A percentile compares a stretch with the other conserved stretches of the same genome.
phyloP scores from a whole-genome alignment of 2,113 vertebrate genomes.

The Ia io region DNA sequence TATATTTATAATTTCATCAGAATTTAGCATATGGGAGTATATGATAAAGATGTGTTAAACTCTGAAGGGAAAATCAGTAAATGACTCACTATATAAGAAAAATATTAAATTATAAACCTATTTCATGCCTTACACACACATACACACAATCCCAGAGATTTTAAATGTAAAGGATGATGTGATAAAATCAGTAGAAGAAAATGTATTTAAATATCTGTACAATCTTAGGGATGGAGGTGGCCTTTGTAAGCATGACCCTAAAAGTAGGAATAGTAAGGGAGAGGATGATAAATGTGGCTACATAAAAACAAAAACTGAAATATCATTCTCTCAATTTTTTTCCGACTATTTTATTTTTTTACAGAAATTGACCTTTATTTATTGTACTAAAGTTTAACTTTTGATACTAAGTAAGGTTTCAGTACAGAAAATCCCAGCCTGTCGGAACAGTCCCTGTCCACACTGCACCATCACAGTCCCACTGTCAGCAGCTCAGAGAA shows the following conservation, averaged over 20 bases:
- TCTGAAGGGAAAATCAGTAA: conserved; percentile 17
- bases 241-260: conserved; percentile 3
- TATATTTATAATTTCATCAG: neutral
- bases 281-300: conserved; percentile 28
- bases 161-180: neutral
- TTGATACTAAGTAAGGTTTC: conserved; percentile 92
- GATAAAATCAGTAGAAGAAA: conserved; percentile 13
- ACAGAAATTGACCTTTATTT: conserved; percentile 95
- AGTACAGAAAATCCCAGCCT: conserved; percentile 86
- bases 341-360: conserved; percentile 61
- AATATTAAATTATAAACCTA: conserved; percentile 34
- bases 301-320: neutral
- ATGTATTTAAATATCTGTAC: neutral
- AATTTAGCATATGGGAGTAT: neutral
- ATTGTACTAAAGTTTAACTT: conserved; percentile 89
- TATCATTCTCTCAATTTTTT: neutral
- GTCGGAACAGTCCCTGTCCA: conserved; percentile 89
- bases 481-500: conserved; percentile 71
- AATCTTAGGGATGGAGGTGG: neutral
- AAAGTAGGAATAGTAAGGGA: conserved; percentile 31
- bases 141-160: neutral
- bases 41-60: conserved; percentile 4
- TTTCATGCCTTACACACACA: neutral
- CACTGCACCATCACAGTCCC: conserved; percentile 74
- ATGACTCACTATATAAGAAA: neutral